A percentile compares a stretch with the other conserved stretches of the same genome.
These are phyloP conservation scores for Drosophila subobscura DNA, from an alignment of 1,140 invertebrate genomes.

Conservation along the genomic window DNA sequence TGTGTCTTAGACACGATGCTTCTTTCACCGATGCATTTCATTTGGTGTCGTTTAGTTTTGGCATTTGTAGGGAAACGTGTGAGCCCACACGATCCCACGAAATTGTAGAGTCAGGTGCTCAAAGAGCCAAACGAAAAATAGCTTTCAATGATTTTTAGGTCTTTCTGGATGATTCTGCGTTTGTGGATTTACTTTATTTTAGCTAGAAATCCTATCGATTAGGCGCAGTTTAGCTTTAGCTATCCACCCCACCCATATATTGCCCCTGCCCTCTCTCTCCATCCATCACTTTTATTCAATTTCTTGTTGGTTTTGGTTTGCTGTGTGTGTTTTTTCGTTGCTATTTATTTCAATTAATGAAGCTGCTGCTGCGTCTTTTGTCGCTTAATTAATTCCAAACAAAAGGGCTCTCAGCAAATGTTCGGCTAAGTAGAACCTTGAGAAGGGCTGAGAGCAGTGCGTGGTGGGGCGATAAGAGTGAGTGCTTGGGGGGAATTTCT, in stretches of 20 bases:
- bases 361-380: conserved; percentile 51
- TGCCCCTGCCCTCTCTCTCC: neutral
- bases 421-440: neutral
- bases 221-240: too few relatives aligned
- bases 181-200: too few relatives aligned
- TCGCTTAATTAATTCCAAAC: conserved; percentile 50
- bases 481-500: neutral
- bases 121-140: too few relatives aligned
- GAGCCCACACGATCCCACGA: too few relatives aligned
- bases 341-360: conserved; percentile 64
- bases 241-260: too few relatives aligned
- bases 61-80: too few relatives aligned
- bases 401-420: conserved; percentile 35
- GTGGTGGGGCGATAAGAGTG: neutral
- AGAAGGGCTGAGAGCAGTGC: neutral
- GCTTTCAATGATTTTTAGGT: too few relatives aligned
- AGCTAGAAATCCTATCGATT: too few relatives aligned
- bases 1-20: too few relatives aligned
- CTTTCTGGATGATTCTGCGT: too few relatives aligned
- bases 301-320: neutral
- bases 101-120: too few relatives aligned
- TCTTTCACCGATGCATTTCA: conserved; percentile 1
- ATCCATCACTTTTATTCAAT: conserved; percentile 12
- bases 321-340: conserved; percentile 10
- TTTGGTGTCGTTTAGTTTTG: neutral